A percentile compares a stretch with the other conserved stretches of the same genome.
Conservation (phyloP, 2,888 invertebrate genomes). For the Chymomyza caudatula region DNA sequence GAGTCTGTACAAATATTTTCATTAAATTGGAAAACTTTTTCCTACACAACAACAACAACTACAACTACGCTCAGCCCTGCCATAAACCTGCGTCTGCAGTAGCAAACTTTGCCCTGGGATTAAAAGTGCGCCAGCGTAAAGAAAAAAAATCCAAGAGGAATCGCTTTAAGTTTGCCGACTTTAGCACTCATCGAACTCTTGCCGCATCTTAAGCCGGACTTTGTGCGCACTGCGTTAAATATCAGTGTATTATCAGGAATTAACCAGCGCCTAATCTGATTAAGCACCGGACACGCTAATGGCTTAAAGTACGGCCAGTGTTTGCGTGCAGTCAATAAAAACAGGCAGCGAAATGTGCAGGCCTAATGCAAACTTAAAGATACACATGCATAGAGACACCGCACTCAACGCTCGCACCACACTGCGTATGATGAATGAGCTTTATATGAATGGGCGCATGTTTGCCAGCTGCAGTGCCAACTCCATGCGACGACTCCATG, state of each 20-base stretch:
- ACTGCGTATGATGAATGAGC: constrained; percentile 58
- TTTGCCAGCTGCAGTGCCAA: constrained; percentile 10
- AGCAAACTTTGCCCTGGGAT: constrained; percentile 36
- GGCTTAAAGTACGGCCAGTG: constrained; percentile 34
- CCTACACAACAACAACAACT: background rate
- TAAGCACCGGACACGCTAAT: constrained; percentile 53
- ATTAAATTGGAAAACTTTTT: constrained; percentile 59
- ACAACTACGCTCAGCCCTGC: background rate
- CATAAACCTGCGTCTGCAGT: constrained; percentile 20
- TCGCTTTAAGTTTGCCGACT: constrained; percentile 38
- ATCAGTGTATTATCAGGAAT: constrained; percentile 19
- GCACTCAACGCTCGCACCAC: constrained; percentile 6
- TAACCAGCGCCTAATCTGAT: constrained; percentile 53
- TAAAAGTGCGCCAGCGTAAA: constrained; percentile 5
- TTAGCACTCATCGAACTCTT: constrained; percentile 21
- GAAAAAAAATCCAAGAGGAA: constrained; percentile 19
- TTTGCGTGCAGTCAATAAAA: background rate
- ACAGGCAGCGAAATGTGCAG: constrained; percentile 32
- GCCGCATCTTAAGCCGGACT: constrained; percentile 8
- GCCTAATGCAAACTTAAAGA: constrained; percentile 29
- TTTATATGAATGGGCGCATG: constrained; percentile 48
- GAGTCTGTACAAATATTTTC: constrained; percentile 50
- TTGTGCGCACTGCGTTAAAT: background rate
- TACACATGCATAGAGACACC: background rate
- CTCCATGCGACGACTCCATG: background rate